phyloP scores from a whole-genome alignment of 2,113 vertebrate species.

The Larimichthys crocea region DNA sequence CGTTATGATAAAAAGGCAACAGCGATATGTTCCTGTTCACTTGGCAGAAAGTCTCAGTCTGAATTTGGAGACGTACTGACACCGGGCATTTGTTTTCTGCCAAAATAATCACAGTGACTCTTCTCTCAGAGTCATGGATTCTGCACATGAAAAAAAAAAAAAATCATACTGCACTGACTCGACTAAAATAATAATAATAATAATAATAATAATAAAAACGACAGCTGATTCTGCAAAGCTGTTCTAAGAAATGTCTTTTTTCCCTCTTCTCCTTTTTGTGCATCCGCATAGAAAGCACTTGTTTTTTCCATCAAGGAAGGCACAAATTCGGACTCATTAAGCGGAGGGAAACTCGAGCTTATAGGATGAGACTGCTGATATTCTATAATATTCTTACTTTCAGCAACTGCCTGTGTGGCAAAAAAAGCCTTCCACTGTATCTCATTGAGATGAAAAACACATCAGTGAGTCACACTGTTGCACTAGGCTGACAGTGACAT shows the following conservation, averaged over 20 bases:
- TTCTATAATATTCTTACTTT: background rate
- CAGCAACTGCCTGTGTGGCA: background rate
- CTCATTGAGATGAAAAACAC: no score
- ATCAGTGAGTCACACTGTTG: no score
- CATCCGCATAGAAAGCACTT: background rate
- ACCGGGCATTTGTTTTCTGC: constrained; percentile 54
- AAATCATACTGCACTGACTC: constrained; percentile 11
- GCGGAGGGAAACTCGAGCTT: background rate
- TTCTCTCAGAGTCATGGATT: constrained; percentile 19
- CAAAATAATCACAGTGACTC: constrained; percentile 50
- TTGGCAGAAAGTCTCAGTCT: constrained; percentile 27
- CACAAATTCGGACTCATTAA: background rate
- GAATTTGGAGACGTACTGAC: constrained; percentile 38
- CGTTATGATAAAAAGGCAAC: constrained; percentile 15
- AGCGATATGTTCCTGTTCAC: constrained; percentile 35
- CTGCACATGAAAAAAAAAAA: background rate
- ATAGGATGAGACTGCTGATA: background rate
- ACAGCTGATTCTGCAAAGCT: background rate
- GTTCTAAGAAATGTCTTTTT: background rate
- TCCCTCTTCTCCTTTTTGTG: background rate
- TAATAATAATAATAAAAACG: background rate
- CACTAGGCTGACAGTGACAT: no score
- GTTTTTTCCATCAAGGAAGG: no score
- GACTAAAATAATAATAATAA: background rate
- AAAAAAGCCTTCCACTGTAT: background rate